Conservation (phyloP, 64 coral and sea anemone genomes). For the Montipora sp. region DNA sequence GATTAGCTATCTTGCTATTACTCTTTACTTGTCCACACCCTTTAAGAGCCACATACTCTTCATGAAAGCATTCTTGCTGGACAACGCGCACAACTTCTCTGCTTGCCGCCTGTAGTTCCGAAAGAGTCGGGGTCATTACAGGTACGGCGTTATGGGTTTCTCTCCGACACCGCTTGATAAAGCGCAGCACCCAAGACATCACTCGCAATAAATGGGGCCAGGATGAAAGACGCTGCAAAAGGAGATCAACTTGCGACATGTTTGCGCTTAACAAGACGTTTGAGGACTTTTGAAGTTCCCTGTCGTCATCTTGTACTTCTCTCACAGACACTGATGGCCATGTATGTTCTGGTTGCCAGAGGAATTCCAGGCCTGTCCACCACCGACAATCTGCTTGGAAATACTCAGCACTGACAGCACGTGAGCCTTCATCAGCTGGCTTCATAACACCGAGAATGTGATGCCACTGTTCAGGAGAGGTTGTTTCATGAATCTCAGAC, state of each 20-base stretch:
- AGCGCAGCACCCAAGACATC: no score
- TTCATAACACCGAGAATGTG: constrained; percentile 9
- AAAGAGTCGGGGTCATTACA: background rate
- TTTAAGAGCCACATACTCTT: background rate
- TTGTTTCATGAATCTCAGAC: constrained; percentile 16
- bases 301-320: no score
- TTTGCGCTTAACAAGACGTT: no score
- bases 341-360: no score
- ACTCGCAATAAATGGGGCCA: no score
- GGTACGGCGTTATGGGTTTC: no score
- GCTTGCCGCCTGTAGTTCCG: background rate
- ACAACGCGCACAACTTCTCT: background rate
- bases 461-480: constrained; percentile 31
- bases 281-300: no score
- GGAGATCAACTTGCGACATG: no score
- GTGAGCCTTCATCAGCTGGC: constrained; percentile 20
- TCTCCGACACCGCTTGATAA: no score
- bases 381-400: background rate
- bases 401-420: constrained; percentile 10
- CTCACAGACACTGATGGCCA: no score
- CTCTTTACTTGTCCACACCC: constrained; percentile 24
- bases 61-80: no score
- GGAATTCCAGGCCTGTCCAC: background rate
- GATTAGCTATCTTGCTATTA: background rate
- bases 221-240: no score